These are phyloP conservation scores for Ophion ellenae DNA, from an alignment of 2,888 invertebrate species.

Conservation along the genomic window DNA sequence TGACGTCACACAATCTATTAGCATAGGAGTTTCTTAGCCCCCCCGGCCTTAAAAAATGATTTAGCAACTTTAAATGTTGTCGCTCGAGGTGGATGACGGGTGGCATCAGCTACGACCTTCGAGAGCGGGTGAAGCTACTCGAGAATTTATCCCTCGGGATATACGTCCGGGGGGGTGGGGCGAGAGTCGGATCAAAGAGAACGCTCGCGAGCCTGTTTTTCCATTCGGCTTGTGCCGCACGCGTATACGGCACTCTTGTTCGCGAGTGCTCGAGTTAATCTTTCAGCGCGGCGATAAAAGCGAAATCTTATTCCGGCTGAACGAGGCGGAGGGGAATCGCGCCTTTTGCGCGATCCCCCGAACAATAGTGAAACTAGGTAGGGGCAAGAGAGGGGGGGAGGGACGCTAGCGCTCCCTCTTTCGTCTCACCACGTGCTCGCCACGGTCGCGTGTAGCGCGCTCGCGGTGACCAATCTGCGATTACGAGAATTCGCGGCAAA, in stretches of 20 bases:
- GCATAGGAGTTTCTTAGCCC: too few species aligned
- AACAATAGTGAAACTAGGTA: too few species aligned
- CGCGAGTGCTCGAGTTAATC: slow-evolving; percentile 69
- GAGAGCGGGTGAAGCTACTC: slow-evolving; percentile 61
- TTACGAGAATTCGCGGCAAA: too few species aligned
- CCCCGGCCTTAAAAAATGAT: too few species aligned
- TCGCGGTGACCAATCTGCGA: too few species aligned
- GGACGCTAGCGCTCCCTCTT: too few species aligned
- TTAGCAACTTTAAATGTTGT: slow-evolving; percentile 8
- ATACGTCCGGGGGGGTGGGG: neutral
- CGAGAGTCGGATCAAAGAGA: slow-evolving; percentile 53
- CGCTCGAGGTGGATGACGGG: slow-evolving; percentile 47
- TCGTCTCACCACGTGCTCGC: too few species aligned
- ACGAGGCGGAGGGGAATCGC: neutral
- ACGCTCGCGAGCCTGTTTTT: slow-evolving; percentile 59
- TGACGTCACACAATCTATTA: too few species aligned
- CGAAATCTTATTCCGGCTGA: slow-evolving; percentile 69
- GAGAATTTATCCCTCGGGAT: slow-evolving; percentile 57
- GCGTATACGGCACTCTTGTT: slow-evolving; percentile 25
- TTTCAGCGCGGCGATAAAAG: slow-evolving; percentile 73
- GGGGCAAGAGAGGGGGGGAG: too few species aligned
- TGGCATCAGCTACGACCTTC: slow-evolving; percentile 42
- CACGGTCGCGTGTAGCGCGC: too few species aligned
- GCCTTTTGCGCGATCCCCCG: too few species aligned
- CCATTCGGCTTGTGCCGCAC: slow-evolving; percentile 15